These are phyloP conservation scores for Drosophila insularis DNA, from an alignment of 1,140 invertebrate genomes.

Conservation along the genomic window DNA sequence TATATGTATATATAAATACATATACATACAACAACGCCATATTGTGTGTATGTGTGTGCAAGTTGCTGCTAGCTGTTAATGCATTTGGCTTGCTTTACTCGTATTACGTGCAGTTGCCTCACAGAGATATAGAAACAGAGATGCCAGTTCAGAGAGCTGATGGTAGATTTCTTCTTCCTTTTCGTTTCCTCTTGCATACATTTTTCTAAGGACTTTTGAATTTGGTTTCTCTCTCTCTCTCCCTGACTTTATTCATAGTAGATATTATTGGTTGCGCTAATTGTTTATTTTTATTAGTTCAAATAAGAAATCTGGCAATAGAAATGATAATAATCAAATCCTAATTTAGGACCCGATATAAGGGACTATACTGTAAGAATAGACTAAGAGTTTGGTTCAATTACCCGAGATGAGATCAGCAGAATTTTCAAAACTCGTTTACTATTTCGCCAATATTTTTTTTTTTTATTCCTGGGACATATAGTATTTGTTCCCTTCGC, in stretches of 20 bases:
- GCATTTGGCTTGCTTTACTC: conserved; percentile 77
- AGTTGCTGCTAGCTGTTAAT: conserved; percentile 66
- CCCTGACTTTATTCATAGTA: neutral
- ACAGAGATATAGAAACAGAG: conserved; percentile 30
- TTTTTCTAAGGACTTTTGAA: neutral
- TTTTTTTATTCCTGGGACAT: conserved; percentile 21
- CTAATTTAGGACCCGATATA: too few relatives aligned
- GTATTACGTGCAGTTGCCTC: conserved; percentile 76
- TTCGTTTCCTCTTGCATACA: neutral
- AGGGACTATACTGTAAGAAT: too few relatives aligned
- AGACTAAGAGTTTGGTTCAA: too few relatives aligned
- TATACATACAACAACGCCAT: too few relatives aligned
- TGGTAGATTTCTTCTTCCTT: conserved; percentile 38
- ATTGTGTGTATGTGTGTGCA: conserved; percentile 6
- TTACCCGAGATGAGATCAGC: too few relatives aligned
- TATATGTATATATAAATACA: too few relatives aligned
- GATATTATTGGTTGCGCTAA: conserved; percentile 7
- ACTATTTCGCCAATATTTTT: neutral
- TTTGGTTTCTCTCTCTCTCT: conserved; percentile 3
- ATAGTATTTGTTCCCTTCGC: conserved; percentile 34
- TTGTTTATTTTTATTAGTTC: too few relatives aligned
- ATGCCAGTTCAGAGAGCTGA: conserved; percentile 22
- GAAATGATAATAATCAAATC: too few relatives aligned
- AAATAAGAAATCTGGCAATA: too few relatives aligned
- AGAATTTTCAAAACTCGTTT: too few relatives aligned